Evolutionary conservation across 2,888 invertebrate genomes (phyloP).

Genomic region (Callinectes sapidus): DNA sequence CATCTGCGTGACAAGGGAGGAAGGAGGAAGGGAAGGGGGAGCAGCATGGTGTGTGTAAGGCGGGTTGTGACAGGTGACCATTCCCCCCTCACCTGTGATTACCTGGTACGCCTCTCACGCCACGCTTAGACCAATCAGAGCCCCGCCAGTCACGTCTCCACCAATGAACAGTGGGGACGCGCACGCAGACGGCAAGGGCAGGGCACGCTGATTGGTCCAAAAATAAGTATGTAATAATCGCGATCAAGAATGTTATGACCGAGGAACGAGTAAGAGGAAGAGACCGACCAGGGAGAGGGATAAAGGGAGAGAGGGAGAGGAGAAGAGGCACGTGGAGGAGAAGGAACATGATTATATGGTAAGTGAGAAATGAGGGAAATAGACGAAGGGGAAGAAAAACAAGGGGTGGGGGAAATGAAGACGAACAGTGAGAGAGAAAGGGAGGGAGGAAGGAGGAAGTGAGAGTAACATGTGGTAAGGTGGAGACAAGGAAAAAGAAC

Average conservation of each 20-base stretch:
- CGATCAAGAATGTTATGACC: not conserved
- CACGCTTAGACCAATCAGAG: constrained; percentile 1
- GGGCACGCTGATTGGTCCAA: constrained; percentile 7
- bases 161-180: not conserved
- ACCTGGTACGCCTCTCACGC: constrained; percentile 24
- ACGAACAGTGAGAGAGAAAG: not conserved
- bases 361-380: not conserved
- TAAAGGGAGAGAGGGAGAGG: not conserved
- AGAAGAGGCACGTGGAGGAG: not conserved
- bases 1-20: not conserved
- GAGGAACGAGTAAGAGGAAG: constrained; percentile 3
- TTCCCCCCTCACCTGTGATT: constrained; percentile 18
- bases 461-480: not conserved
- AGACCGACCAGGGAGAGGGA: not conserved
- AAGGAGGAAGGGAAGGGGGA: not conserved
- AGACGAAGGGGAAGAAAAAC: not conserved
- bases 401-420: not conserved
- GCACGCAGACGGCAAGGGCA: not conserved
- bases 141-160: not conserved
- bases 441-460: not conserved
- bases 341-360: not conserved
- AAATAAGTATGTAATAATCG: constrained; percentile 7
- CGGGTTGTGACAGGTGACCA: constrained; percentile 1
- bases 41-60: not conserved
- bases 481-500: constrained; percentile 3